phyloP scores from a whole-genome alignment of 2,113 vertebrate genomes.

The Burhinus oedicnemus region DNA sequence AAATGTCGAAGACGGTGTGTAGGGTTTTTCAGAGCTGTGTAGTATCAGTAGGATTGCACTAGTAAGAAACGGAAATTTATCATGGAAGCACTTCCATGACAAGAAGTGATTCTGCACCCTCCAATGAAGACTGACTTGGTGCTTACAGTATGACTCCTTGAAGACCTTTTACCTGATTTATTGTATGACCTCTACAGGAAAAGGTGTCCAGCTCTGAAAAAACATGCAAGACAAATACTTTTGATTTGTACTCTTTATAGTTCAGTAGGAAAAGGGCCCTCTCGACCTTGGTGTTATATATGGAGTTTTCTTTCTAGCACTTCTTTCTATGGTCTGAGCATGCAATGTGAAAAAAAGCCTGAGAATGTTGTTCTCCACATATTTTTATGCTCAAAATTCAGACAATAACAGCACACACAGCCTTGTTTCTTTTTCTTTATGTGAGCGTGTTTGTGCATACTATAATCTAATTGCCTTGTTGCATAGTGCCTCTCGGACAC shows the following conservation, averaged over 20 bases:
- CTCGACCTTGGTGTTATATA: neutral
- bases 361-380: neutral
- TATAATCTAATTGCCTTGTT: neutral
- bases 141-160: neutral
- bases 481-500: neutral
- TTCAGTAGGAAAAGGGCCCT: neutral
- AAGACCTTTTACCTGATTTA: conserved; percentile 6
- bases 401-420: neutral
- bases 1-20: neutral
- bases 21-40: neutral
- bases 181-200: neutral
- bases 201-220: neutral
- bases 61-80: conserved; percentile 1
- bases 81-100: neutral
- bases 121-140: neutral
- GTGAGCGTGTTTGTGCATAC: neutral
- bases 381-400: neutral
- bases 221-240: neutral
- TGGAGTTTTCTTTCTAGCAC: neutral
- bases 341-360: neutral
- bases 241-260: conserved; percentile 10
- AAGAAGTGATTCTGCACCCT: conserved; percentile 13
- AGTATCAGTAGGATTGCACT: neutral
- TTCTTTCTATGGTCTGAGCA: neutral
- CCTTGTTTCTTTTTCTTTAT: neutral